Percentiles rank a stretch among this genome's conserved stretches.
Conservation (phyloP, 1,140 invertebrate species). For the Zaprionus ornatus region DNA sequence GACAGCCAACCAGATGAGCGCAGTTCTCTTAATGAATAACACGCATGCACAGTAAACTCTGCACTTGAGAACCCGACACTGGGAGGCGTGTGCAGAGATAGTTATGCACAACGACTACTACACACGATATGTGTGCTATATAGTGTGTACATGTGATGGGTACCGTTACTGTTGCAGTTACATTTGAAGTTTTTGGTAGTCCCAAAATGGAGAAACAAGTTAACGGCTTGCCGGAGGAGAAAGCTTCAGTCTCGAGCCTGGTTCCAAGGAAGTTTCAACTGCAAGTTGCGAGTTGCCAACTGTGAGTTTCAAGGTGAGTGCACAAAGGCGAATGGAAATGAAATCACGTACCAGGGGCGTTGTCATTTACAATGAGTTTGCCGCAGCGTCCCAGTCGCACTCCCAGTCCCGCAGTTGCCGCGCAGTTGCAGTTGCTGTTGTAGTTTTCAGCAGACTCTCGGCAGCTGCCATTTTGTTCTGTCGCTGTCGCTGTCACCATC, state of each 20-base stretch:
- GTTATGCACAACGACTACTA: background rate
- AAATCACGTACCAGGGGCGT: conserved; percentile 82
- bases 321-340: conserved; percentile 76
- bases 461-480: conserved; percentile 65
- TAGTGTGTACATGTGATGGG: background rate
- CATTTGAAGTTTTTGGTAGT: conserved; percentile 17
- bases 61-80: conserved; percentile 3
- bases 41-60: conserved; percentile 42
- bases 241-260: conserved; percentile 15
- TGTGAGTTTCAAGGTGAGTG: conserved; percentile 58
- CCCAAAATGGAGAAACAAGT: background rate
- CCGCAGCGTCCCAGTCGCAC: conserved; percentile 27
- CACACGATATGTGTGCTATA: conserved; percentile 10
- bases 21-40: conserved; percentile 42
- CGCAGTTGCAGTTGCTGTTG: conserved; percentile 28
- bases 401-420: conserved; percentile 27
- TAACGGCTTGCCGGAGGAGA: background rate
- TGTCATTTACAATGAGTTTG: conserved; percentile 80
- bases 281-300: conserved; percentile 32
- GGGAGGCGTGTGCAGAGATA: background rate
- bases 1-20: conserved; percentile 49
- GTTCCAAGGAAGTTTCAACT: background rate
- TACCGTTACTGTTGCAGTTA: background rate
- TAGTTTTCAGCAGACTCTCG: conserved; percentile 68
- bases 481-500: conserved; percentile 60